Conservation (phyloP, 1,140 invertebrate species). For the Orchestia grillus region DNA sequence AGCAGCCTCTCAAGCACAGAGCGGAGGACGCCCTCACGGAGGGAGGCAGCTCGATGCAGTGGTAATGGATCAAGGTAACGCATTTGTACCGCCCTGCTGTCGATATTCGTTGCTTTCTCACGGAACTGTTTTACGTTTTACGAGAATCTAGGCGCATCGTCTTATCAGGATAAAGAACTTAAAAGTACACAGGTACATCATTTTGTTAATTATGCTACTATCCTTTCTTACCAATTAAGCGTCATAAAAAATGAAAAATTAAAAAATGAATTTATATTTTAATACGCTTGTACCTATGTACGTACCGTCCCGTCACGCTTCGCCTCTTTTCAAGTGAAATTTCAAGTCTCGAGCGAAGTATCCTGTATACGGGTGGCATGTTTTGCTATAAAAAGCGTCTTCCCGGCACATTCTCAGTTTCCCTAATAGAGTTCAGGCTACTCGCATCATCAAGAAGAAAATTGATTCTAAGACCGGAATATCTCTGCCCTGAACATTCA, state of each 20-base stretch:
- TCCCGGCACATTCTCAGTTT: too few species aligned
- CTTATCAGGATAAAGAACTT: neutral
- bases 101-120: neutral
- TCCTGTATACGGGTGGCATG: too few species aligned
- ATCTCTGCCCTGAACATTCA: too few species aligned
- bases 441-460: too few species aligned
- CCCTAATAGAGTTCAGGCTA: too few species aligned
- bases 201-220: neutral
- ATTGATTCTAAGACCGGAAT: too few species aligned
- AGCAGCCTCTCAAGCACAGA: neutral
- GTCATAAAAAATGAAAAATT: neutral
- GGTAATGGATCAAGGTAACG: neutral
- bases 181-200: neutral
- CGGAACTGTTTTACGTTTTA: neutral
- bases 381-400: too few species aligned
- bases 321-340: too few species aligned
- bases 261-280: too few species aligned
- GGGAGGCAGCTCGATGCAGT: neutral
- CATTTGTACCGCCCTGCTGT: neutral
- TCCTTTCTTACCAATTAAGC: neutral
- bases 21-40: neutral
- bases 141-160: neutral
- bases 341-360: too few species aligned
- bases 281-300: too few species aligned
- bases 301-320: too few species aligned